phyloP scores from a whole-genome alignment of 2,888 invertebrate species.

The Amphiduros pacificus region DNA sequence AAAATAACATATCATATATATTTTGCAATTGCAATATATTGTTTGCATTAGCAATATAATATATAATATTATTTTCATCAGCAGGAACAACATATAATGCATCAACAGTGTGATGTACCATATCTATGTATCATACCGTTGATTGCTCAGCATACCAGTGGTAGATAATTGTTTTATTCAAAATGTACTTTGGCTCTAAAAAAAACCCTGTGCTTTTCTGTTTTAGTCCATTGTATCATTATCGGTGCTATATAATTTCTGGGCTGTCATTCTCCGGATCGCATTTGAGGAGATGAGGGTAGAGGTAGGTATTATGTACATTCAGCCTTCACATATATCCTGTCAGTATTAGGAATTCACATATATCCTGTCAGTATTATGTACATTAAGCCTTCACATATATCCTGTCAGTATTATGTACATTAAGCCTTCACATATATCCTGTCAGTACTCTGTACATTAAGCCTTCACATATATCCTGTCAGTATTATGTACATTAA shows the following conservation, averaged over 20 bases:
- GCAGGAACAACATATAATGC: too few species aligned
- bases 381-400: background rate
- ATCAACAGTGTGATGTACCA: too few species aligned
- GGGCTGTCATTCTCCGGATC: slow-evolving; percentile 38
- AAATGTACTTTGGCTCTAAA: background rate
- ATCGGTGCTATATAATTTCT: slow-evolving; percentile 43
- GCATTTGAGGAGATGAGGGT: slow-evolving; percentile 43
- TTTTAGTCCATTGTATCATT: slow-evolving; percentile 8
- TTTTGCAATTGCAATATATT: too few species aligned
- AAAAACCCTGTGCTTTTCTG: background rate
- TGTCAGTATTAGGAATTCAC: background rate
- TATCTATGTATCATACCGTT: too few species aligned
- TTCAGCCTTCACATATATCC: too few species aligned
- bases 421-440: background rate
- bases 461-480: too few species aligned
- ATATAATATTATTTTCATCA: too few species aligned
- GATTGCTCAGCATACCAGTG: background rate
- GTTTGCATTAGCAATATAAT: too few species aligned
- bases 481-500: too few species aligned
- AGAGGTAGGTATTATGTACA: slow-evolving; percentile 31
- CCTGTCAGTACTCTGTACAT: background rate
- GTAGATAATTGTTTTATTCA: background rate
- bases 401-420: background rate
- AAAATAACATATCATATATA: too few species aligned
- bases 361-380: background rate